phyloP scores from a whole-genome alignment of 2,797 vertebrate genomes.

The Picus viridis region DNA sequence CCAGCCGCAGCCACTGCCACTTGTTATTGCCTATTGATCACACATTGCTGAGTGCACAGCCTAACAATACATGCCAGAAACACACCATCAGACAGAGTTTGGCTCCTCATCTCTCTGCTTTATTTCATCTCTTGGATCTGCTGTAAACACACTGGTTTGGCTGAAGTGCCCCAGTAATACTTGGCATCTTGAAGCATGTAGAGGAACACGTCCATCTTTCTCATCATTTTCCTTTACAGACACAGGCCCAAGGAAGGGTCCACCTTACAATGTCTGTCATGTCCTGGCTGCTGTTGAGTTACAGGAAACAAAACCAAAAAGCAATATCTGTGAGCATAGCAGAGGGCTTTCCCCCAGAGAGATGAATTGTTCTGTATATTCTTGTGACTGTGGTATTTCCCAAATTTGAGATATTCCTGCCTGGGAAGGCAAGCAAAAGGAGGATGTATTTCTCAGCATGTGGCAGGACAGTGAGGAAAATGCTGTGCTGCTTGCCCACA shows the following conservation, averaged over 20 bases:
- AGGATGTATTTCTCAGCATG: not conserved
- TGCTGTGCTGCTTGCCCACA: not conserved
- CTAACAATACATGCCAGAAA: rapidly evolving
- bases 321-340: not conserved
- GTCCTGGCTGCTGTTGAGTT: not conserved
- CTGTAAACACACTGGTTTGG: not conserved
- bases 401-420: not conserved
- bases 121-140: not conserved
- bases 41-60: not conserved
- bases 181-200: not conserved
- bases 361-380: not conserved
- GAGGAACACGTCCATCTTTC: not conserved
- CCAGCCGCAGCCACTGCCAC: not conserved
- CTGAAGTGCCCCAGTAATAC: not conserved
- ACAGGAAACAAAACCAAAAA: not conserved
- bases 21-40: not conserved
- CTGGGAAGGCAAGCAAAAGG: not conserved
- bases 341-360: not conserved
- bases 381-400: not conserved
- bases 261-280: not conserved
- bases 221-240: not conserved
- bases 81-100: not conserved
- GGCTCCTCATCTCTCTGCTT: not conserved
- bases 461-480: not conserved
- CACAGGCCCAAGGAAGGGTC: not conserved